Conservation (phyloP, 1,140 invertebrate genomes). For the Colletes gigas region DNA sequence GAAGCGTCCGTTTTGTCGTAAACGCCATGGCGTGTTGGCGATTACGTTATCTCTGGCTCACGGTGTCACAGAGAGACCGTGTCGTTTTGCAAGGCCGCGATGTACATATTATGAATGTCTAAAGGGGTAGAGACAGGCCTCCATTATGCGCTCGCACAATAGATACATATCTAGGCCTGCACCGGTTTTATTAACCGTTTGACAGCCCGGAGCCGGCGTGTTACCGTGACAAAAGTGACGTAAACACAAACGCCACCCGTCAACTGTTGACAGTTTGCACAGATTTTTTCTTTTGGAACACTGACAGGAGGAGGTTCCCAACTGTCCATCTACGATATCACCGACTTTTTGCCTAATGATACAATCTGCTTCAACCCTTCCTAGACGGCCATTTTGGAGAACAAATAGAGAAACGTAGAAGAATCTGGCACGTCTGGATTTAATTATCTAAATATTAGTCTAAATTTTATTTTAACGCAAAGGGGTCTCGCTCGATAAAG, state of each 20-base stretch:
- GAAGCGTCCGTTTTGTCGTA: constrained; percentile 20
- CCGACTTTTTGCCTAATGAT: too few relatives aligned
- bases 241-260: constrained; percentile 58
- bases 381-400: too few relatives aligned
- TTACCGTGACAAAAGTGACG: constrained; percentile 69
- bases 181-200: constrained; percentile 74
- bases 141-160: constrained; percentile 71
- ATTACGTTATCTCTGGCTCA: constrained; percentile 34
- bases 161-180: constrained; percentile 72
- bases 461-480: too few relatives aligned
- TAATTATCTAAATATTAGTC: too few relatives aligned
- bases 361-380: too few relatives aligned
- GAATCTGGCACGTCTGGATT: too few relatives aligned
- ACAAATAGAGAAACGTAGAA: too few relatives aligned
- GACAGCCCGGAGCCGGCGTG: constrained; percentile 66
- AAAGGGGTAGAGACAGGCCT: constrained; percentile 61
- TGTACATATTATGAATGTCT: constrained; percentile 65
- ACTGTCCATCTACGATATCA: too few relatives aligned
- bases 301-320: too few relatives aligned
- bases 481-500: not conserved
- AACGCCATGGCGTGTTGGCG: constrained; percentile 1
- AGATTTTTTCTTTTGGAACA: not conserved
- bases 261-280: not conserved
- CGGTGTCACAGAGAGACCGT: constrained; percentile 59
- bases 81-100: constrained; percentile 68